Evolutionary conservation across 2,888 invertebrate species (phyloP).

Genomic region (Rhimphoctona megacephalus): DNA sequence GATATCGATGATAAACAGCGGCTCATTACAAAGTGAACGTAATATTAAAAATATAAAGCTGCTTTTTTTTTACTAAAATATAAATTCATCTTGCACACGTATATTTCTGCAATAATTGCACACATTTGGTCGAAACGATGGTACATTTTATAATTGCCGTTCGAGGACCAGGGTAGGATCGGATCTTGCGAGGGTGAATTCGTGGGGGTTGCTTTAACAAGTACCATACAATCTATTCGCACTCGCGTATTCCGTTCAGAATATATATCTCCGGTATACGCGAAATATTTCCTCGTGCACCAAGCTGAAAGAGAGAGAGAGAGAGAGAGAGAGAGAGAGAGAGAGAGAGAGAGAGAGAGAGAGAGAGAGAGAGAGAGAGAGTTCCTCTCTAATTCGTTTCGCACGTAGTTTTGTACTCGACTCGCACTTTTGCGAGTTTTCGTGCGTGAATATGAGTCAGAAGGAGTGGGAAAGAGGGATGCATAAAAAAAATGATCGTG

Average conservation of each 20-base stretch:
- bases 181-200: conserved; percentile 2
- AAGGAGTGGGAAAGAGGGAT: conserved; percentile 25
- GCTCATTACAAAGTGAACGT: neutral
- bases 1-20: conserved; percentile 3
- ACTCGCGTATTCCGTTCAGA: conserved; percentile 17
- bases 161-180: neutral
- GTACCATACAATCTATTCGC: conserved; percentile 20
- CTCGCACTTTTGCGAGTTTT: conserved; percentile 62
- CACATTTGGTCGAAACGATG: neutral
- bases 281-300: conserved; percentile 51
- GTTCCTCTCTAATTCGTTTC: conserved; percentile 50
- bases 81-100: neutral
- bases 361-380: neutral
- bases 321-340: neutral
- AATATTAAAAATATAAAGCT: neutral
- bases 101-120: conserved; percentile 7
- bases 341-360: conserved; percentile 14
- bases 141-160: conserved; percentile 10
- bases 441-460: conserved; percentile 50
- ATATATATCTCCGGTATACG: neutral
- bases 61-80: neutral
- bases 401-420: conserved; percentile 65
- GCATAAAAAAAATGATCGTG: conserved; percentile 34
- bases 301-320: conserved; percentile 14
- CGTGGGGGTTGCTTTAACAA: neutral